Evolutionary conservation across 2,797 vertebrate species (phyloP), one percentile per base, ranked within the genome.

Genomic region (Neolamprologus multifasciatus): DNA sequence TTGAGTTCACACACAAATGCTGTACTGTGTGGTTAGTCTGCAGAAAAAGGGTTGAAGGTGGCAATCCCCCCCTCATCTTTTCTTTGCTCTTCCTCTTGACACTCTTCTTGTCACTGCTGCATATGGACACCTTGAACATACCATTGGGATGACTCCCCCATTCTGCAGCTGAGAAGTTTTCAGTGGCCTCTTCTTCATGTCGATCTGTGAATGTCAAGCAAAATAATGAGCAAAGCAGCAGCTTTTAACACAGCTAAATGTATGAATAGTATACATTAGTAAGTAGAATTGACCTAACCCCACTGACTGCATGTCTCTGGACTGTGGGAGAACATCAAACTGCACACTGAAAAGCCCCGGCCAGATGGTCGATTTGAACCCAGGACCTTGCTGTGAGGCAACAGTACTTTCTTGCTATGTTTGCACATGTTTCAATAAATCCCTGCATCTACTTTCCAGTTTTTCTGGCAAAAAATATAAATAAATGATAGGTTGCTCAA

Each of bases 51-150:
- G 79, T 29, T 10, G 74, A n/a, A 2, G 91, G 71, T n/a, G 80
- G 59, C 12, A 26, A 5, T 12, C 26, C 51, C 9, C 81, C 85
- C 74, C 71, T 89, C 52, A 57, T 71, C 21, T 86, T 86, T 77
- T 88, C 87, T 77, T 90, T 93, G 3, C 57, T 81, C 81, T 85
- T 95, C 82, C 88, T 93, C 81, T 92, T 91, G 78, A 77, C 84
- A 77, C 88, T 93, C 83, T 91, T 96, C 78, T 91, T 93, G 86
- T 95, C 93, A 52, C 92, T 94, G 85, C 88, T 95, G 81, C 91
- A 90, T 81, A 94, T 93, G 38, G 92, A 94, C 82, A 91, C 36
- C 50, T 83, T 94, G 84, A 88, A 94, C 21, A 2, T 36, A 64
- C 16, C 19, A 38, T 84, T 33, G 16, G 83, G 81, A 40, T 16